These are phyloP conservation scores for Otolemur garnettii DNA, from an alignment of 2,113 vertebrate species.

Conservation along the genomic window DNA sequence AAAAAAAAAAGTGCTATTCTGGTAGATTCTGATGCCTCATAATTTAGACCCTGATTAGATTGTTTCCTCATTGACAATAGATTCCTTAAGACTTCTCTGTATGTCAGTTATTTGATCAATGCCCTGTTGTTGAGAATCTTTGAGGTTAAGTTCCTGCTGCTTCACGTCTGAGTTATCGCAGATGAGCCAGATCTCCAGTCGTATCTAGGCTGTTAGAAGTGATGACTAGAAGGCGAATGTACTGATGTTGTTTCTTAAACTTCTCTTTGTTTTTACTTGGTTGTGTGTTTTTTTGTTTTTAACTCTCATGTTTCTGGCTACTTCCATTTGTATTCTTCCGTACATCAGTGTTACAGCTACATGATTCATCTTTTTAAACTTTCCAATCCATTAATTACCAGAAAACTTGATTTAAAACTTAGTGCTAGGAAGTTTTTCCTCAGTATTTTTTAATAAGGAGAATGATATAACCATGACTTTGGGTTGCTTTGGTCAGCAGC, in stretches of 20 bases:
- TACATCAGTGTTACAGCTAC: background rate
- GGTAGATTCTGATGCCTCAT: background rate
- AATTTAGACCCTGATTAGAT: background rate
- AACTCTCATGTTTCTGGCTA: background rate
- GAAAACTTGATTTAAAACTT: background rate
- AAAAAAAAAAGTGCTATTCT: background rate
- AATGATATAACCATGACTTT: background rate
- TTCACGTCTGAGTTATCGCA: background rate
- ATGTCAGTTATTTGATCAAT: background rate
- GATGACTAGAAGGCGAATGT: background rate
- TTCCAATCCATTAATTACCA: background rate
- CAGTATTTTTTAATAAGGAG: background rate
- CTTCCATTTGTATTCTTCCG: background rate
- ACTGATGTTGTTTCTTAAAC: background rate
- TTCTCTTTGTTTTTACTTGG: background rate
- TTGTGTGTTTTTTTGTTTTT: background rate
- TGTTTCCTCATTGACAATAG: background rate
- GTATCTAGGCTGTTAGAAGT: background rate
- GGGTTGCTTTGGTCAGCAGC: background rate
- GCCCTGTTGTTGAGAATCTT: background rate
- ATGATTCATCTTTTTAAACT: constrained; percentile 4
- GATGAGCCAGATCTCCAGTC: background rate
- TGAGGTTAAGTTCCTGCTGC: background rate
- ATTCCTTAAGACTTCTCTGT: background rate
- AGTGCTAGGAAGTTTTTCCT: background rate